Evolutionary conservation across 2,113 vertebrate genomes (phyloP).

Genomic region (Lethenteron reissneri): DNA sequence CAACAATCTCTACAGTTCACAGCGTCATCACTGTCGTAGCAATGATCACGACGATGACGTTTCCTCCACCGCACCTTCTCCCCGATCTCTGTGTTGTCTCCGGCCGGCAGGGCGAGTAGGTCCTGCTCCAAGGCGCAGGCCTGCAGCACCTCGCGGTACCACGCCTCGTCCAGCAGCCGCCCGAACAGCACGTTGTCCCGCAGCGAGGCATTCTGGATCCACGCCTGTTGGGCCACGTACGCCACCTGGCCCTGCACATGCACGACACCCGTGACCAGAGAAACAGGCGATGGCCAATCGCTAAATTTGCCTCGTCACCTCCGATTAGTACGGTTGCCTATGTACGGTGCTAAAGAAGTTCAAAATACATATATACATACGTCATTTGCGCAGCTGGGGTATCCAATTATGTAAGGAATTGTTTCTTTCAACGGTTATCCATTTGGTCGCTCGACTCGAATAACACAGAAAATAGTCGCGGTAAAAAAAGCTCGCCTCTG

Average conservation of each 20-base stretch:
- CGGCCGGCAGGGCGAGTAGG: conserved; percentile 51
- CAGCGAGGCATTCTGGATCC: conserved; percentile 78
- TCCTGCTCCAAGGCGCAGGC: conserved; percentile 64
- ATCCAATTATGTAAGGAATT: no score
- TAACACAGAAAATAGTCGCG: no score
- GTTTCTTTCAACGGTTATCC: no score
- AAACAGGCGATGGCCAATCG: background rate
- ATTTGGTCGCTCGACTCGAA: no score
- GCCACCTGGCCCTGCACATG: conserved; percentile 51
- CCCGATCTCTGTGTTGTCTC: conserved; percentile 70
- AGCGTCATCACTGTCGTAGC: no score
- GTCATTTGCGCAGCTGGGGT: no score
- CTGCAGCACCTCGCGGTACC: conserved; percentile 44
- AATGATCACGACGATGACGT: no score
- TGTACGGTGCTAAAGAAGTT: no score
- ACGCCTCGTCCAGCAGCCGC: conserved; percentile 26
- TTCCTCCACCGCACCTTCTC: conserved; percentile 43
- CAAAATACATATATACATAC: no score
- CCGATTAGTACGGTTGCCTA: no score
- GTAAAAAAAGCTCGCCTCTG: no score
- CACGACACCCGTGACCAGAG: background rate
- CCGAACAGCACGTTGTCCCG: conserved; percentile 65
- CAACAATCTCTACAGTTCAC: no score
- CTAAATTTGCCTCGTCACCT: background rate
- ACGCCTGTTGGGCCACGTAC: conserved; percentile 79